These are phyloP conservation scores for Papilio aristodemus DNA, from an alignment of 1,140 invertebrate genomes.

Conservation along the genomic window DNA sequence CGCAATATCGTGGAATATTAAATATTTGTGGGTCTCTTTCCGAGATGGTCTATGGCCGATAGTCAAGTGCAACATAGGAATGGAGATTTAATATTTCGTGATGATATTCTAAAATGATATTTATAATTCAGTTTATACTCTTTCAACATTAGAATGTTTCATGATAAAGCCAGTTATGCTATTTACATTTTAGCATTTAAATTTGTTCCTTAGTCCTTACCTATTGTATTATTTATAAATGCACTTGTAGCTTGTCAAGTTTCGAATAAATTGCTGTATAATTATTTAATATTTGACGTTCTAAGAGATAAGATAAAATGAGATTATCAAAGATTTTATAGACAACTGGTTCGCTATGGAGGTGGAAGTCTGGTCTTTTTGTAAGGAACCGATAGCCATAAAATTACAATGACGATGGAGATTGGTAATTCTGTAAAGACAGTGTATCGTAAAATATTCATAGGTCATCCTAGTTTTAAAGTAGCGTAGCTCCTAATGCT, in stretches of 20 bases:
- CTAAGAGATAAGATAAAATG: no score
- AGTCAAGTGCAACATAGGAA: neutral
- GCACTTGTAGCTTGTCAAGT: neutral
- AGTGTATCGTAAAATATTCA: no score
- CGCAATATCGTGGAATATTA: slow-evolving; percentile 32
- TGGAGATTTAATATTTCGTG: slow-evolving; percentile 30
- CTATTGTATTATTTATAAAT: slow-evolving; percentile 13
- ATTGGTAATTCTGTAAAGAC: no score
- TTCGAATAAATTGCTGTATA: neutral
- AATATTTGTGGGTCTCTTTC: slow-evolving; percentile 11
- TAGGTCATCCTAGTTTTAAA: no score
- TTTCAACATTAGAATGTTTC: slow-evolving; percentile 25
- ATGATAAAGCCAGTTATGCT: slow-evolving; percentile 13
- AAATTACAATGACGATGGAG: no score
- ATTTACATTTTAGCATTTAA: neutral
- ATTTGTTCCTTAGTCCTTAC: neutral
- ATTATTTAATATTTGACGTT: no score
- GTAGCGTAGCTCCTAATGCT: no score
- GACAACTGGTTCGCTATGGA: no score
- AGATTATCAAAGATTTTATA: no score
- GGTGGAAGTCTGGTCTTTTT: no score
- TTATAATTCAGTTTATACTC: slow-evolving; percentile 21
- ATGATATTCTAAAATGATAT: slow-evolving; percentile 33
- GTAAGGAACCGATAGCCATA: no score
- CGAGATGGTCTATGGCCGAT: slow-evolving; percentile 19